Conservation (phyloP, 2,113 vertebrate species). For the Laticauda laticaudata region DNA sequence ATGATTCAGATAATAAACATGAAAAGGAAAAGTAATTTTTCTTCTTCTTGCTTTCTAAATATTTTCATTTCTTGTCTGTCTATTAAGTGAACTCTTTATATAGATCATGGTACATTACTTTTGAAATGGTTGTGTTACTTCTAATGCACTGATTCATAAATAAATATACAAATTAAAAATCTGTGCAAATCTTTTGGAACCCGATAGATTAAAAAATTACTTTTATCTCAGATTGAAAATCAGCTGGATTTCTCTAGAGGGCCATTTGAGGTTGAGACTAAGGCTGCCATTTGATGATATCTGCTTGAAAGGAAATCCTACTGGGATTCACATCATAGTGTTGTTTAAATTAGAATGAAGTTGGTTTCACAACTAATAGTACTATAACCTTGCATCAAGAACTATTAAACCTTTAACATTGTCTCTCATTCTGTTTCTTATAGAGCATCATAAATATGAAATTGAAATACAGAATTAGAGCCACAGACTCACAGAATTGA, state of each 20-base stretch:
- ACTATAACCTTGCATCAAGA: neutral
- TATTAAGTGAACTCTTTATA: neutral
- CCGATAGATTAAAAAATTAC: slow-evolving; percentile 12
- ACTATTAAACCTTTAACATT: neutral
- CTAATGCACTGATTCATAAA: neutral
- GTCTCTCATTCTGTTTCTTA: neutral
- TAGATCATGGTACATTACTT: rapidly evolving
- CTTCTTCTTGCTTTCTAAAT: neutral
- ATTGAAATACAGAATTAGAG: neutral
- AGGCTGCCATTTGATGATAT: neutral
- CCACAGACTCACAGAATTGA: neutral
- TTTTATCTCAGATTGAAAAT: neutral
- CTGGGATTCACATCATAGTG: neutral
- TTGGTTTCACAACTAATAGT: neutral
- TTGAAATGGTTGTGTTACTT: slow-evolving; percentile 5
- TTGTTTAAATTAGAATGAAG: neutral
- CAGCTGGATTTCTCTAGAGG: neutral
- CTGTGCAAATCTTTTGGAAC: neutral
- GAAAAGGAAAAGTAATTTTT: neutral
- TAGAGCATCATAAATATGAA: neutral
- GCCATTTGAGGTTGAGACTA: neutral
- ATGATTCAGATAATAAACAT: neutral
- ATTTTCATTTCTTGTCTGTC: neutral
- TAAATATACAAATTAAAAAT: neutral
- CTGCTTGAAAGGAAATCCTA: neutral